Percentiles rank a stretch among this genome's conserved stretches.
These are phyloP conservation scores for Agrotis exclamationis DNA, from an alignment of 2,888 invertebrate species.

Conservation along the genomic window DNA sequence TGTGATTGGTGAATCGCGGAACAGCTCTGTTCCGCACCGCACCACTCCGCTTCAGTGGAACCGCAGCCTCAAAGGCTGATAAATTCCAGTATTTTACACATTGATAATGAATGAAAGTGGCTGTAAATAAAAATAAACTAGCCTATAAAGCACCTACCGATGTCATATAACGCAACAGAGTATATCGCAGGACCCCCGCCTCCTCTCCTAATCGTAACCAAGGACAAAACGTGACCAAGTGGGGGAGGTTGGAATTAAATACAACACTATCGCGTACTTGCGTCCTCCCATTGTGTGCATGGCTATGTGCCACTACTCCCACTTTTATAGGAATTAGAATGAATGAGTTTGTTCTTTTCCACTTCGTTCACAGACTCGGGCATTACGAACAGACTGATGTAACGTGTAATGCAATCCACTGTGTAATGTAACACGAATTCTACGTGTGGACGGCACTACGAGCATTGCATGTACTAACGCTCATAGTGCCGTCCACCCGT, in stretches of 20 bases:
- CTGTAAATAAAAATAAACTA: slow-evolving; percentile 5
- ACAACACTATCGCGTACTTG: slow-evolving; percentile 10
- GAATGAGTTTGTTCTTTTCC: neutral
- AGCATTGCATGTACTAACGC: too few relatives aligned
- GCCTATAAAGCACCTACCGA: neutral
- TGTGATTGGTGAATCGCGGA: too few relatives aligned
- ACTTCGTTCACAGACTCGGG: neutral
- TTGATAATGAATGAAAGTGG: neutral
- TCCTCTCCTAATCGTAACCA: slow-evolving; percentile 20
- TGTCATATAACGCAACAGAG: neutral
- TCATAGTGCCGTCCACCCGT: too few relatives aligned
- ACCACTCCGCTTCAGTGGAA: too few relatives aligned
- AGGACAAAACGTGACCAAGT: slow-evolving; percentile 47
- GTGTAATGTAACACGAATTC: too few relatives aligned
- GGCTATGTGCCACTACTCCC: neutral
- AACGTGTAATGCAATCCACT: too few relatives aligned
- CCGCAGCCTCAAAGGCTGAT: too few relatives aligned
- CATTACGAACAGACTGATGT: too few relatives aligned
- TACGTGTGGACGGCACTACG: too few relatives aligned
- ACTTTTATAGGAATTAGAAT: neutral
- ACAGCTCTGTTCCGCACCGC: too few relatives aligned
- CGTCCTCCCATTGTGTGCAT: slow-evolving; percentile 3
- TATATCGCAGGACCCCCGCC: neutral
- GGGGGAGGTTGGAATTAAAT: slow-evolving; percentile 27
- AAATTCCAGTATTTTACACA: neutral